Percentiles rank a stretch among this genome's conserved stretches.
These are phyloP conservation scores for Apotomis capreana DNA, from an alignment of 2,888 invertebrate genomes.

Conservation along the genomic window DNA sequence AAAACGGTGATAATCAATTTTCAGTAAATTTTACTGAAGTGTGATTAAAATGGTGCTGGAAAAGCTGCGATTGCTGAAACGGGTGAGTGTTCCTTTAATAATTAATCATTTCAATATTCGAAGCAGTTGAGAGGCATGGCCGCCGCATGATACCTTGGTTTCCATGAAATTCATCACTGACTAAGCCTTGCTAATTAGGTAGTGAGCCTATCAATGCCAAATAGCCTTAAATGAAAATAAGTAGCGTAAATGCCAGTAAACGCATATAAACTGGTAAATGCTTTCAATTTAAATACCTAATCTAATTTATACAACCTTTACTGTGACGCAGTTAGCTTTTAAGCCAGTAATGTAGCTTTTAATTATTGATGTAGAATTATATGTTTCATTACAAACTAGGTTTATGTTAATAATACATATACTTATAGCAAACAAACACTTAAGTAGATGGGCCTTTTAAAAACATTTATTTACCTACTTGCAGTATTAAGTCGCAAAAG, in stretches of 20 bases:
- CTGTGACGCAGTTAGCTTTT: constrained; percentile 3
- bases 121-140: not conserved
- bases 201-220: not conserved
- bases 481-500: no score
- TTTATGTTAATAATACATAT: no score
- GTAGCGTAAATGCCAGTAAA: no score
- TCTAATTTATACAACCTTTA: not conserved
- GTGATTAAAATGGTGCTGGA: constrained; percentile 54
- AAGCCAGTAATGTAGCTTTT: not conserved
- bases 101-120: constrained; percentile 15
- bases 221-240: not conserved
- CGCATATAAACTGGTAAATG: not conserved
- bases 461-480: no score
- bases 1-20: constrained; percentile 42
- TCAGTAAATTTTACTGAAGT: constrained; percentile 21
- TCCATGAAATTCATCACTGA: not conserved
- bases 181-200: not conserved
- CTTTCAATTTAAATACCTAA: not conserved
- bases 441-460: no score
- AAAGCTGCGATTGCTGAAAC: constrained; percentile 43
- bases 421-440: no score
- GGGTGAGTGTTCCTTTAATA: constrained; percentile 47
- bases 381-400: no score
- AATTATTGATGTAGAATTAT: not conserved
- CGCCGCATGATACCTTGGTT: not conserved